phyloP scores from a whole-genome alignment of 37 sponge, comb jelly and placozoan genomes.

The Petrosia ficiformis region DNA sequence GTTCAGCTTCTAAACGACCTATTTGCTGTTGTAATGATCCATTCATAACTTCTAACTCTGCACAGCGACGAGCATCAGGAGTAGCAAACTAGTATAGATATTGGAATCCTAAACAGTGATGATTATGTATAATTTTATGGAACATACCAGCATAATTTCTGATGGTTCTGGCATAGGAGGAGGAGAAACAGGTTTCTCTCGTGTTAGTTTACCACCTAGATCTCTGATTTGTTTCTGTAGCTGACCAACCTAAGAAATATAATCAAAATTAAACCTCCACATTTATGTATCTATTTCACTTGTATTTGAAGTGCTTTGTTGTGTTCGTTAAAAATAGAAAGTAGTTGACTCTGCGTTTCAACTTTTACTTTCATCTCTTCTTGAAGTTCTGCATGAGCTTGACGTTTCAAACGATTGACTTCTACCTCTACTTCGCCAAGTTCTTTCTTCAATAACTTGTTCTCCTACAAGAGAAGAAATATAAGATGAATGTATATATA shows the following conservation, averaged over 20 bases:
- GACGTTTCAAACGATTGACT: slow-evolving; percentile 29
- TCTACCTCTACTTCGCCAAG: slow-evolving; percentile 58
- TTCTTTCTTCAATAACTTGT: slow-evolving; percentile 32
- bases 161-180: slow-evolving; percentile 40
- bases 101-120: neutral
- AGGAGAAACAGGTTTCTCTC: slow-evolving; percentile 40
- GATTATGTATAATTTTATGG: neutral
- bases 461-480: slow-evolving; percentile 1
- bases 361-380: slow-evolving; percentile 59
- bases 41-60: slow-evolving; percentile 34
- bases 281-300: slow-evolving; percentile 1
- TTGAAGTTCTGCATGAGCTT: slow-evolving; percentile 22
- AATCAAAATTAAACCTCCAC: too few relatives aligned
- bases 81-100: neutral
- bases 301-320: slow-evolving; percentile 57
- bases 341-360: slow-evolving; percentile 53
- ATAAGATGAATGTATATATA: neutral
- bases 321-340: slow-evolving; percentile 59
- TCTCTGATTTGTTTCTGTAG: slow-evolving; percentile 13
- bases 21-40: slow-evolving; percentile 15
- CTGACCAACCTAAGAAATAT: slow-evolving; percentile 12
- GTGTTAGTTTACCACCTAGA: slow-evolving; percentile 30
- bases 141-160: neutral
- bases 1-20: slow-evolving; percentile 9
- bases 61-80: neutral